Percentiles rank a stretch among this genome's conserved stretches.
Conservation (phyloP, 1,140 invertebrate species). For the Dryas iulia region DNA sequence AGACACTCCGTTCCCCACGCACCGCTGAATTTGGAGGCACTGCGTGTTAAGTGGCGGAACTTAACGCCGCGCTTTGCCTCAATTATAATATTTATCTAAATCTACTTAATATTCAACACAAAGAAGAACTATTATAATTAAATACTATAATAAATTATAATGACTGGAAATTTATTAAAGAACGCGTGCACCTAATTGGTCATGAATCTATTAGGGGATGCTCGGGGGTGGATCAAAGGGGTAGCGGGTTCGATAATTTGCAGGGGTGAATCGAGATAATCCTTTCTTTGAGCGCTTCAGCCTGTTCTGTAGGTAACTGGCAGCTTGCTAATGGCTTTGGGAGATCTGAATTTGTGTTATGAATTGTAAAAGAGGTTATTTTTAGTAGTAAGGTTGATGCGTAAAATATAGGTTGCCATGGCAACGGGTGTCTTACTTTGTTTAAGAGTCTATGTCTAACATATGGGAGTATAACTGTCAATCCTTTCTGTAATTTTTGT, state of each 20-base stretch:
- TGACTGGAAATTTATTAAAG: background rate
- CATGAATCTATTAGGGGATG: slow-evolving; percentile 9
- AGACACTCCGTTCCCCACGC: too few species aligned
- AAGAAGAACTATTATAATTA: background rate
- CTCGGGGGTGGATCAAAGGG: slow-evolving; percentile 9
- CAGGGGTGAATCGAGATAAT: slow-evolving; percentile 10
- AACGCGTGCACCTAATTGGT: slow-evolving; percentile 13
- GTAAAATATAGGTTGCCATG: too few species aligned
- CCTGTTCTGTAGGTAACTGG: background rate
- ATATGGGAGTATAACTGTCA: too few species aligned
- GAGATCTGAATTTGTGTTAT: background rate
- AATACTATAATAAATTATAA: background rate
- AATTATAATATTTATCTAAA: too few species aligned
- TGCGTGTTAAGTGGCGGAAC: too few species aligned
- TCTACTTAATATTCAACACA: background rate
- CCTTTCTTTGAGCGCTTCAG: slow-evolving; percentile 13
- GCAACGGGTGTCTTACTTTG: too few species aligned
- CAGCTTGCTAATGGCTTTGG: background rate
- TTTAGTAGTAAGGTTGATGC: too few species aligned
- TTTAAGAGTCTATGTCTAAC: too few species aligned
- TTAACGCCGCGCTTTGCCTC: too few species aligned
- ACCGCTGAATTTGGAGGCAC: too few species aligned
- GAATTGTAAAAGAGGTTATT: too few species aligned
- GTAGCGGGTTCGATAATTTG: slow-evolving; percentile 3
- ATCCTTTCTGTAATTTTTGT: too few species aligned